Conservation (phyloP, 2,888 invertebrate species). For the Tinea trinotella region DNA sequence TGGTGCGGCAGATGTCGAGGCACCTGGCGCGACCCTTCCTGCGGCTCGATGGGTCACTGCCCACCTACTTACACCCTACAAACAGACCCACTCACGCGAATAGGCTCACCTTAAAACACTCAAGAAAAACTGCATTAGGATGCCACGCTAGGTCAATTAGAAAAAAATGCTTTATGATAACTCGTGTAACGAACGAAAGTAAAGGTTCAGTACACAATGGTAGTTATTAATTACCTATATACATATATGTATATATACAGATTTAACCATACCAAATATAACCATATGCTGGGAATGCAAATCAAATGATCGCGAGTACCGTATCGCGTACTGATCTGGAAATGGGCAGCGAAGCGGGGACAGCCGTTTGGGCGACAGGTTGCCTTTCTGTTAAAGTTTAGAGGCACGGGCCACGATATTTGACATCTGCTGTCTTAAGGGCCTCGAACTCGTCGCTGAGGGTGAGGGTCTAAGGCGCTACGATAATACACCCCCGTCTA, state of each 20-base stretch:
- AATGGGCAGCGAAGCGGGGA: slow-evolving; percentile 54
- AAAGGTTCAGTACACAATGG: slow-evolving; percentile 6
- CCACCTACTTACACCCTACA: slow-evolving; percentile 51
- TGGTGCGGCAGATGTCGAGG: slow-evolving; percentile 58
- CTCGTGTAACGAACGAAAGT: slow-evolving; percentile 10
- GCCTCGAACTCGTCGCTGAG: slow-evolving; percentile 36
- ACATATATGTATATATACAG: not conserved
- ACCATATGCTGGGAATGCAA: slow-evolving; percentile 11
- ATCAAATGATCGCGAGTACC: slow-evolving; percentile 39
- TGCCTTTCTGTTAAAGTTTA: slow-evolving; percentile 66
- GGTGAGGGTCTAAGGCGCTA: slow-evolving; percentile 25
- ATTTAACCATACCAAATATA: slow-evolving; percentile 2
- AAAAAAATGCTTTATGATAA: slow-evolving; percentile 14
- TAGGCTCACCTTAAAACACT: slow-evolving; percentile 3
- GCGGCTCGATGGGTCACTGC: slow-evolving; percentile 52
- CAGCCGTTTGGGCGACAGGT: slow-evolving; percentile 68
- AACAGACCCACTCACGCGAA: slow-evolving; percentile 16
- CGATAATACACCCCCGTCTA: slow-evolving; percentile 50
- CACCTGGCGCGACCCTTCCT: slow-evolving; percentile 68
- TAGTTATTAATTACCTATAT: not conserved
- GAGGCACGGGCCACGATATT: slow-evolving; percentile 27
- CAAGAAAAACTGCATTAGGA: slow-evolving; percentile 7
- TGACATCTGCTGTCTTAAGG: slow-evolving; percentile 57
- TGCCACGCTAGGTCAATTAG: slow-evolving; percentile 5
- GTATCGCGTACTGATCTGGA: slow-evolving; percentile 51